A percentile compares a stretch with the other conserved stretches of the same genome.
These are phyloP conservation scores for Oncorhynchus keta DNA, from an alignment of 2,113 vertebrate genomes.

Conservation along the genomic window DNA sequence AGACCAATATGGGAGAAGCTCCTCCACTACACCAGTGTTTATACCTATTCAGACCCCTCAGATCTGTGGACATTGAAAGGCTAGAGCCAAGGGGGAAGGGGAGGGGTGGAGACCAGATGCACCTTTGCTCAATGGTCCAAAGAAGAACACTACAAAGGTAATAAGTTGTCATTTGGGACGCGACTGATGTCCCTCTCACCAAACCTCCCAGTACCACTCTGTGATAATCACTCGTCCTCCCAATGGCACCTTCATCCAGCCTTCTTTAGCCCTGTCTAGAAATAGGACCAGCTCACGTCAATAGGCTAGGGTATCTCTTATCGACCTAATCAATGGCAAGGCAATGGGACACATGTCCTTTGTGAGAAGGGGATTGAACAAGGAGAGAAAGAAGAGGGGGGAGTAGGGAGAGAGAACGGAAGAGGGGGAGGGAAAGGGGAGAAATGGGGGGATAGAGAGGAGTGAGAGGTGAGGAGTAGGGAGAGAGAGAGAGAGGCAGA, in stretches of 20 bases:
- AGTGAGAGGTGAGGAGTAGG: no score
- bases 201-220: background rate
- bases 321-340: background rate
- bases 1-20: no score
- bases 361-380: background rate
- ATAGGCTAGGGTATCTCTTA: background rate
- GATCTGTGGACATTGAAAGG: no score
- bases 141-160: no score
- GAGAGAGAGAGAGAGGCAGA: no score
- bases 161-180: no score
- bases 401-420: background rate
- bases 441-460: background rate
- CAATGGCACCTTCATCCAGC: background rate
- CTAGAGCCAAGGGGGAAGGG: no score
- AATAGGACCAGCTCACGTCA: background rate
- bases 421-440: slow-evolving; percentile 26
- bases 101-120: no score
- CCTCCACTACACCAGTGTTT: no score
- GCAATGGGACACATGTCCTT: background rate
- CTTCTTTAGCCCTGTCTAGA: background rate
- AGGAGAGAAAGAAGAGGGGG: no score
- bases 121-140: no score
- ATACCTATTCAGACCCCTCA: no score
- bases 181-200: background rate
- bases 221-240: background rate